A percentile compares a stretch with the other conserved stretches of the same genome.
phyloP scores from a whole-genome alignment of 2,797 vertebrate species.

The Sciurus carolinensis region DNA sequence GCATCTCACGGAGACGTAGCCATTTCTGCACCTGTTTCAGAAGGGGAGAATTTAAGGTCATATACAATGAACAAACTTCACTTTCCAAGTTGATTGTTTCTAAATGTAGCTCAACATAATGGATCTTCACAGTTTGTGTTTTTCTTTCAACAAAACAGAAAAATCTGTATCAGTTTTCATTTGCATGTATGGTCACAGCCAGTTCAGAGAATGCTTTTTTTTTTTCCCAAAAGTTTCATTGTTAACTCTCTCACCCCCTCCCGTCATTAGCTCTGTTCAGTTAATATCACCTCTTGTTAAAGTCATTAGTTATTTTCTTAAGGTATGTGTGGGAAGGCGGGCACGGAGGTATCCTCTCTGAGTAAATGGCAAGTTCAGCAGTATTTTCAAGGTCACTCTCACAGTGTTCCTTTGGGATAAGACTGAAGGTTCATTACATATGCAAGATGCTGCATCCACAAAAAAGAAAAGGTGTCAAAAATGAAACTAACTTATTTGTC shows the following conservation, averaged over 20 bases:
- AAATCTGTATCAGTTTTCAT: conserved; percentile 59
- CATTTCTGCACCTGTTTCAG: conserved; percentile 70
- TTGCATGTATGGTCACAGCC: neutral
- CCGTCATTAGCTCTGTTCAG: neutral
- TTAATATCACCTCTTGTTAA: neutral
- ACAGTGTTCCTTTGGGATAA: neutral
- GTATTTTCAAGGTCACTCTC: conserved; percentile 69
- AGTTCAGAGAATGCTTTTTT: conserved; percentile 35
- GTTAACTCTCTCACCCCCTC: neutral
- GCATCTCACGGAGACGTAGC: neutral
- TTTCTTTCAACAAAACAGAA: conserved; percentile 62
- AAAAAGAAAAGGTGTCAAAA: conserved; percentile 54
- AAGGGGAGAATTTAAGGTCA: conserved; percentile 63
- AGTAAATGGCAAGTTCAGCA: conserved; percentile 50
- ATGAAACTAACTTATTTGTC: conserved; percentile 29
- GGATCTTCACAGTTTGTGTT: conserved; percentile 35
- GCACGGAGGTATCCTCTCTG: neutral
- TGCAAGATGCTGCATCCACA: conserved; percentile 54
- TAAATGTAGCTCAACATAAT: conserved; percentile 63
- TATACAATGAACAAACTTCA: conserved; percentile 52
- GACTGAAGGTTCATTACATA: conserved; percentile 64
- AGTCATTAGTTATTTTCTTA: neutral
- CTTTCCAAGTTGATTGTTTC: conserved; percentile 73
- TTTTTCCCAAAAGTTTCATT: conserved; percentile 54
- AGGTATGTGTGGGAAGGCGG: neutral